Evolutionary conservation across 2,888 invertebrate genomes (phyloP), one percentile per base, ranked within the genome.

Genomic region (Amorpha juglandis): DNA sequence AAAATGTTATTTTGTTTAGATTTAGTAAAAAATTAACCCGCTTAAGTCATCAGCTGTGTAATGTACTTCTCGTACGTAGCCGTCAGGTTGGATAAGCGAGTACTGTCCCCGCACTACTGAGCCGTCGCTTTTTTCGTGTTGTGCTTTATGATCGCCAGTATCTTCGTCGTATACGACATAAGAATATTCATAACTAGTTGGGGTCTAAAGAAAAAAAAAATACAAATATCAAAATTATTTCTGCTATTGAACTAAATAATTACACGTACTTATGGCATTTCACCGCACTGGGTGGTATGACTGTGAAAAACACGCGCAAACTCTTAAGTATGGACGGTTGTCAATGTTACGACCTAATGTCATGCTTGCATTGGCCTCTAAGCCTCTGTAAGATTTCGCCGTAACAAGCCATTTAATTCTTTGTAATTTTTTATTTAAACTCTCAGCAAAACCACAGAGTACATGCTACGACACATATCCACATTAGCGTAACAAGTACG

Each of bases 121-220:
- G 7, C 94, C 94, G 74, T 94, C 94, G 69, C 94, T 92, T 16
- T 86, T 80, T 75, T 95, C 94, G 65, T 89, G 90, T 79, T 94
- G 94, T 19, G 88, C 82, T 74, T 94, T 94, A 68, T 91, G 89
- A 72, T 95, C 95, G 38, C 94, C 94, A 21, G 94, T 94, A 68
- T 88, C 83, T 65, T 92, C 91, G 71, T 95, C 94, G 70, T 92
- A 90, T 1, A 95, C 94, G 45, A 92, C 88, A 73, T 95, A 94
- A 6, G 92, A 92, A 74, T 94, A 94, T 77, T 92, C 85, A 64
- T 92, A 93, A 8, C 84, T 81, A 9, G 76, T 68, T 12, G 78
- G 65, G 11, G 83, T 83, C 91, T 91, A 66, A 38, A 75, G 71
- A 68, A 42, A 72, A 62, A 71, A 63, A 14, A 3, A 16, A 16